These are phyloP conservation scores for Motacilla tschutschensis DNA, from an alignment of 2,113 vertebrate species.

Conservation along the genomic window DNA sequence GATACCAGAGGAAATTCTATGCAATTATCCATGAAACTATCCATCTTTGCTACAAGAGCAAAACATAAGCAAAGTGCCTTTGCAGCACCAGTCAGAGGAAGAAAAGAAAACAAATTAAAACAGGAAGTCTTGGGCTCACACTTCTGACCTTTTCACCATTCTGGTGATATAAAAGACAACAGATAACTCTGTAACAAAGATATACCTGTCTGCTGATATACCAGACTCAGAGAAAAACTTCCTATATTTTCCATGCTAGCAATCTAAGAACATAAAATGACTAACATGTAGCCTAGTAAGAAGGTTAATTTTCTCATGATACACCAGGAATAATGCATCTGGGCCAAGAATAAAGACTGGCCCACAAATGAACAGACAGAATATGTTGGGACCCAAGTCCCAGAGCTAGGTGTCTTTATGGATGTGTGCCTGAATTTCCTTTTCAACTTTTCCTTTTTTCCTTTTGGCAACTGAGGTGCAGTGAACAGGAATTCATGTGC, in stretches of 20 bases:
- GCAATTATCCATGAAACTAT: background rate
- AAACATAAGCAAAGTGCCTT: background rate
- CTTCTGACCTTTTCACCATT: background rate
- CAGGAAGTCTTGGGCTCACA: background rate
- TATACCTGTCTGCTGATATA: background rate
- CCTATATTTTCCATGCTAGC: background rate
- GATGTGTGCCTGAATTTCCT: background rate
- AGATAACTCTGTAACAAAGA: background rate
- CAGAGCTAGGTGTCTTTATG: background rate
- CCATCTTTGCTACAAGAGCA: background rate
- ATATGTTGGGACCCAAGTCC: background rate
- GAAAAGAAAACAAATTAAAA: background rate
- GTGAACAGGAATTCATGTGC: background rate
- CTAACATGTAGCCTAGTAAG: background rate
- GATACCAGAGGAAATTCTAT: background rate
- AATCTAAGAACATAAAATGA: background rate
- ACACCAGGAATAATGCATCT: background rate
- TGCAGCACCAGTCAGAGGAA: background rate
- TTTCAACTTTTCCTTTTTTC: background rate
- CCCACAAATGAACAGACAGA: background rate
- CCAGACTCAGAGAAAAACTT: background rate
- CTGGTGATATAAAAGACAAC: background rate
- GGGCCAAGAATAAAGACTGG: background rate
- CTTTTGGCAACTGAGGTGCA: background rate
- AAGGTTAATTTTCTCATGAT: background rate